Conservation (phyloP, 2,113 vertebrate genomes). For the Ictalurus punctatus region DNA sequence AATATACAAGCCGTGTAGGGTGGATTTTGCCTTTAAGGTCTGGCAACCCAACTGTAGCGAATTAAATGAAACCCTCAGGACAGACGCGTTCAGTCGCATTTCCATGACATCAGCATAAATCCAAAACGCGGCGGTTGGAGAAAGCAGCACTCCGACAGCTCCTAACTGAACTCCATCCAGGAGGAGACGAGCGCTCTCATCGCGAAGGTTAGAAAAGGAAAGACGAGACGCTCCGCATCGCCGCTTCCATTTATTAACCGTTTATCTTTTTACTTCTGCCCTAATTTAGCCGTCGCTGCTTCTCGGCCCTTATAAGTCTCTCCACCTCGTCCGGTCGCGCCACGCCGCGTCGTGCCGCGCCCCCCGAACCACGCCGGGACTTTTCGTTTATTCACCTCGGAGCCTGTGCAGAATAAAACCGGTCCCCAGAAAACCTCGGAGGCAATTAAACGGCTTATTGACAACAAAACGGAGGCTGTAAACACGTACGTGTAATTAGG, state of each 20-base stretch:
- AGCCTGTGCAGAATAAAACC: conserved; percentile 1
- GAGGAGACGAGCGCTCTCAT: background rate
- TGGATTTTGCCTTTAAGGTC: background rate
- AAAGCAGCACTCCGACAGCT: background rate
- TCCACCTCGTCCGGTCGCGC: background rate
- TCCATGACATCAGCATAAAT: background rate
- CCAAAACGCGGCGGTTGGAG: background rate
- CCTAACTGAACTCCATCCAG: background rate
- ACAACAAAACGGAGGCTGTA: conserved; percentile 17
- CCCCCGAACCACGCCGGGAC: background rate
- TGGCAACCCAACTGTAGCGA: background rate
- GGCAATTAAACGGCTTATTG: conserved; percentile 37
- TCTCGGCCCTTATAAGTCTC: conserved; percentile 18
- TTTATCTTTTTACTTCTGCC: background rate
- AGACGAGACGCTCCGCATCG: background rate
- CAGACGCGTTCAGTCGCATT: background rate
- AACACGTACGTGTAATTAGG: conserved; percentile 26
- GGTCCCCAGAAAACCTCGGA: background rate
- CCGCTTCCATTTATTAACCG: background rate
- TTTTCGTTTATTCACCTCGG: background rate
- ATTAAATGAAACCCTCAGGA: background rate
- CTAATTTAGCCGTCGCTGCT: background rate
- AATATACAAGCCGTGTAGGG: background rate
- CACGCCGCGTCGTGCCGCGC: background rate
- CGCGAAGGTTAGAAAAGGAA: background rate